Conservation (phyloP, 2,888 invertebrate species). For the Drosophila stalkeri region DNA sequence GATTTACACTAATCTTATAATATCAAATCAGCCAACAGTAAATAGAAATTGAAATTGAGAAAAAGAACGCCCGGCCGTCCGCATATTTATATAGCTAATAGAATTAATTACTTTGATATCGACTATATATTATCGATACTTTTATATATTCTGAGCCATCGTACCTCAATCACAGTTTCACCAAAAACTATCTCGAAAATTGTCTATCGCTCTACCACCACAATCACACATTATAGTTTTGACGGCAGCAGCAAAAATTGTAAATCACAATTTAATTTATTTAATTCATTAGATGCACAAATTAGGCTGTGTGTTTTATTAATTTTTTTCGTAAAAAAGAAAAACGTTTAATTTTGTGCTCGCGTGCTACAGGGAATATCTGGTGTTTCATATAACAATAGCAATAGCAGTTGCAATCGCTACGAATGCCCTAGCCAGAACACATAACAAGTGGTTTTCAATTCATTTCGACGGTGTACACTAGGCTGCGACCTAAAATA, state of each 20-base stretch:
- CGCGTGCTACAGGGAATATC: constrained; percentile 52
- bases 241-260: constrained; percentile 57
- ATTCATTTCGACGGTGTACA: constrained; percentile 45
- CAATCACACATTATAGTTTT: constrained; percentile 54
- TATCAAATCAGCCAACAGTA: not conserved
- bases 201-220: constrained; percentile 45
- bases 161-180: constrained; percentile 1
- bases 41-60: not conserved
- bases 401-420: constrained; percentile 28
- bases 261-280: constrained; percentile 47
- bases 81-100: not conserved
- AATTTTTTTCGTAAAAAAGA: constrained; percentile 5
- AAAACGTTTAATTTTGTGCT: constrained; percentile 23
- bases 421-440: constrained; percentile 40
- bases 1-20: too few relatives aligned
- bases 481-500: constrained; percentile 47
- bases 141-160: constrained; percentile 2
- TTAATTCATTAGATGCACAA: constrained; percentile 36
- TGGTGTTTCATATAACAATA: constrained; percentile 55
- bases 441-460: constrained; percentile 76
- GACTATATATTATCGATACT: not conserved
- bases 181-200: not conserved
- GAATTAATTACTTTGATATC: not conserved
- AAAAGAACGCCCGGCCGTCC: not conserved
- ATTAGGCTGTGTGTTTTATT: constrained; percentile 37